Conservation (phyloP, 2,797 vertebrate species). For the Typhlichthys eigenmanni region DNA sequence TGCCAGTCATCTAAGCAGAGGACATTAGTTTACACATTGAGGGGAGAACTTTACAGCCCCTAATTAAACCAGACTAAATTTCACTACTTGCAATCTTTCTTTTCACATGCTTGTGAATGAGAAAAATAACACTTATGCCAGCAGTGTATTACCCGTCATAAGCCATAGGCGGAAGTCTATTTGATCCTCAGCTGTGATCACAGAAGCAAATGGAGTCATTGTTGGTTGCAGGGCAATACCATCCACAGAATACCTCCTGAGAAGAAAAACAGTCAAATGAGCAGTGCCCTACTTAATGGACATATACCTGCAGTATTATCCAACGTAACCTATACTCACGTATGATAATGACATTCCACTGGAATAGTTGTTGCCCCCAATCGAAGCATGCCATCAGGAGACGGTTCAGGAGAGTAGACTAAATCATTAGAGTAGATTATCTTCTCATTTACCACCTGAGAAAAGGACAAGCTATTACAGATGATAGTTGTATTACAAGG, state of each 20-base stretch:
- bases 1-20: conserved; percentile 63
- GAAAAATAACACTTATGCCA: neutral
- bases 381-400: conserved; percentile 56
- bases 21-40: neutral
- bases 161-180: conserved; percentile 66
- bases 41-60: neutral
- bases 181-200: conserved; percentile 33
- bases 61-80: neutral
- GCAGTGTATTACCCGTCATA: conserved; percentile 62
- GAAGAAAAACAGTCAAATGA: neutral
- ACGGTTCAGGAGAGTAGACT: conserved; percentile 61
- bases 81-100: too few relatives aligned
- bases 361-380: conserved; percentile 56
- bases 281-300: neutral
- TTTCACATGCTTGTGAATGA: neutral
- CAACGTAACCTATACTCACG: conserved; percentile 36
- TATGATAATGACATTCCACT: conserved; percentile 71
- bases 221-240: conserved; percentile 47
- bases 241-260: conserved; percentile 62
- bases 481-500: neutral
- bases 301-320: neutral
- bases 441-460: conserved; percentile 30
- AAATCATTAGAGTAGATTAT: conserved; percentile 68
- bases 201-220: conserved; percentile 56
- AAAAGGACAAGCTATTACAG: neutral